These are phyloP conservation scores for Athalia cordata DNA, from an alignment of 2,888 invertebrate species.

Conservation along the genomic window DNA sequence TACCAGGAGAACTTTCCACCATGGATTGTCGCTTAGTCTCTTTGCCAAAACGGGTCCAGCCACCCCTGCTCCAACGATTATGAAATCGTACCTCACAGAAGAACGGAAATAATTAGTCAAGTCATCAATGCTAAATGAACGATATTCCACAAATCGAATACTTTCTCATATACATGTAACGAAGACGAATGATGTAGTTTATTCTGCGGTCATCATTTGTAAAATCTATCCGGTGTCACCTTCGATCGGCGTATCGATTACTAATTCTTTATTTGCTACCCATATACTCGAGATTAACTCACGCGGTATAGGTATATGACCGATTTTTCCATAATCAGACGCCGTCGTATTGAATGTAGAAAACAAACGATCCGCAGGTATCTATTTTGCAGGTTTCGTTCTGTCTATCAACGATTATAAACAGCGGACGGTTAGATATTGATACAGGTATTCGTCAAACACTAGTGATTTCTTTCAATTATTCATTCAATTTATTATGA, in stretches of 20 bases:
- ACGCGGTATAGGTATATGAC: constrained; percentile 6
- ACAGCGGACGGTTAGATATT: neutral
- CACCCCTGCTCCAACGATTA: constrained; percentile 73
- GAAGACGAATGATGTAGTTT: neutral
- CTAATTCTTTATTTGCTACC: neutral
- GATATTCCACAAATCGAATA: neutral
- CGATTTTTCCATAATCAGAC: constrained; percentile 14
- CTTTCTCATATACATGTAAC: neutral
- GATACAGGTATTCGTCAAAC: neutral
- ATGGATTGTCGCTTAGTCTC: constrained; percentile 73
- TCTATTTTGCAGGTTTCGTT: neutral
- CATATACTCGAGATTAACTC: constrained; percentile 10
- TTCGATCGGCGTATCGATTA: constrained; percentile 21
- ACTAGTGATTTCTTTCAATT: neutral
- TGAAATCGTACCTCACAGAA: constrained; percentile 71
- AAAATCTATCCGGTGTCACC: constrained; percentile 1
- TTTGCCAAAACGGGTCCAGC: constrained; percentile 75
- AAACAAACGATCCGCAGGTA: neutral
- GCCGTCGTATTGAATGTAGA: neutral
- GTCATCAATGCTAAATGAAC: neutral
- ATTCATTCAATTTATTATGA: neutral
- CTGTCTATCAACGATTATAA: neutral
- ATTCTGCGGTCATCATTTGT: neutral
- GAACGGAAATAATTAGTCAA: neutral
- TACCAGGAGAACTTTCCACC: constrained; percentile 71